A percentile compares a stretch with the other conserved stretches of the same genome.
Conservation (phyloP, 23 tunicate genomes). For the Trididemnum clinides region DNA sequence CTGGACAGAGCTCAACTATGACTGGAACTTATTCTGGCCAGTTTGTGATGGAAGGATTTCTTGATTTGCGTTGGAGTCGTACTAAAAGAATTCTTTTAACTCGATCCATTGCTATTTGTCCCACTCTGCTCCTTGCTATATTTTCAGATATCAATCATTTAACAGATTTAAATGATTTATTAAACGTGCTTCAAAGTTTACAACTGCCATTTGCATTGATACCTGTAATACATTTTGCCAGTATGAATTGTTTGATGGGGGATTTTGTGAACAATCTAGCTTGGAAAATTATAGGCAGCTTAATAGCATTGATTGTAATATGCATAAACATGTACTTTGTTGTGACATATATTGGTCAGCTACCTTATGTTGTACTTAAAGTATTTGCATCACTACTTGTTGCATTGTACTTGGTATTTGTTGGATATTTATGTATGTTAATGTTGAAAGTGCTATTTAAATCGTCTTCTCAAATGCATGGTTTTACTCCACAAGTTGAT, state of each 20-base stretch:
- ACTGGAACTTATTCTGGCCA: conserved; percentile 96
- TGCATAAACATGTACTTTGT: conserved; percentile 81
- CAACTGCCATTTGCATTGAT: conserved; percentile 91
- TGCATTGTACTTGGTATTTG: conserved; percentile 28
- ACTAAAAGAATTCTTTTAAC: conserved; percentile 71
- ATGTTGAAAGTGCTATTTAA: conserved; percentile 43
- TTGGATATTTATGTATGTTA: conserved; percentile 30
- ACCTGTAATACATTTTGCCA: conserved; percentile 80
- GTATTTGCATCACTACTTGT: conserved; percentile 36
- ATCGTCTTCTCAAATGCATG: background rate
- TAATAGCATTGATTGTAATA: conserved; percentile 58
- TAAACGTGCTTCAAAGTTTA: conserved; percentile 87
- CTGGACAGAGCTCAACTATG: conserved; percentile 98
- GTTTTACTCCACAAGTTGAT: background rate
- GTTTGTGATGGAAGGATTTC: conserved; percentile 97
- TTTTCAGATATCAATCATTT: conserved; percentile 73
- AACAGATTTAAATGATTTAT: conserved; percentile 74
- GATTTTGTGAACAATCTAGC: conserved; percentile 63
- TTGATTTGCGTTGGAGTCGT: conserved; percentile 87
- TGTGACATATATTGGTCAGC: conserved; percentile 42
- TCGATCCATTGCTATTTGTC: conserved; percentile 91
- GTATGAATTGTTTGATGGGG: conserved; percentile 71
- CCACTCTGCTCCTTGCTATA: conserved; percentile 78
- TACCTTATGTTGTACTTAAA: conserved; percentile 34
- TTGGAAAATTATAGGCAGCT: conserved; percentile 63